These are phyloP conservation scores for Alosa alosa DNA, from an alignment of 2,113 vertebrate species.

Conservation along the genomic window DNA sequence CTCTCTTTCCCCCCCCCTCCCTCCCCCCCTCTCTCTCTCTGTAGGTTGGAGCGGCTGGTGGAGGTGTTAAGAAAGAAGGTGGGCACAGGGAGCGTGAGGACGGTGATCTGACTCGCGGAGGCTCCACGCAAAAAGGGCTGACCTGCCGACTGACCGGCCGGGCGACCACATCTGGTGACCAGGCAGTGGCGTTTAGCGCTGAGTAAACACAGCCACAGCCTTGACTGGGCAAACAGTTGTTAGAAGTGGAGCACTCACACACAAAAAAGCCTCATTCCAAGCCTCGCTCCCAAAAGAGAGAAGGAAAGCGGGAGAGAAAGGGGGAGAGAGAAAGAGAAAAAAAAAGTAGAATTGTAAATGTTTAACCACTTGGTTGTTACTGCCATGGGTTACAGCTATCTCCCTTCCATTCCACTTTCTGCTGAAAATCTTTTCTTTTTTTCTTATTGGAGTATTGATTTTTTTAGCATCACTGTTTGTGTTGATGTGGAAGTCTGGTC, in stretches of 20 bases:
- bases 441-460: slow-evolving; percentile 9
- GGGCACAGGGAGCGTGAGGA: slow-evolving; percentile 85
- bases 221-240: slow-evolving; percentile 90
- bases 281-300: slow-evolving; percentile 64
- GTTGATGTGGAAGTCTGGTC: neutral
- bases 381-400: slow-evolving; percentile 66
- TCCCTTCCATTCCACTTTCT: slow-evolving; percentile 69
- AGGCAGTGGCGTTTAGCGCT: slow-evolving; percentile 86
- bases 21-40: slow-evolving; percentile 56
- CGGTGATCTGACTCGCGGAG: slow-evolving; percentile 79
- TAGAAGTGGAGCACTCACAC: slow-evolving; percentile 82
- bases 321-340: neutral
- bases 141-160: slow-evolving; percentile 39
- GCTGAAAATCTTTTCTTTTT: slow-evolving; percentile 52
- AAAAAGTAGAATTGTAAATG: slow-evolving; percentile 83
- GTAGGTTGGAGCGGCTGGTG: slow-evolving; percentile 93
- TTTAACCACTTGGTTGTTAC: slow-evolving; percentile 85
- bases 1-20: slow-evolving; percentile 48
- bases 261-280: slow-evolving; percentile 76
- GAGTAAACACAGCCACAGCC: slow-evolving; percentile 84
- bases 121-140: neutral
- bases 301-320: neutral
- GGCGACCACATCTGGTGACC: slow-evolving; percentile 86
- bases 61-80: slow-evolving; percentile 97
- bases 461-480: slow-evolving; percentile 21